Base-by-base conservation (phyloP, 2,888 invertebrate genomes). In the Andricus quercusramuli region DNA sequence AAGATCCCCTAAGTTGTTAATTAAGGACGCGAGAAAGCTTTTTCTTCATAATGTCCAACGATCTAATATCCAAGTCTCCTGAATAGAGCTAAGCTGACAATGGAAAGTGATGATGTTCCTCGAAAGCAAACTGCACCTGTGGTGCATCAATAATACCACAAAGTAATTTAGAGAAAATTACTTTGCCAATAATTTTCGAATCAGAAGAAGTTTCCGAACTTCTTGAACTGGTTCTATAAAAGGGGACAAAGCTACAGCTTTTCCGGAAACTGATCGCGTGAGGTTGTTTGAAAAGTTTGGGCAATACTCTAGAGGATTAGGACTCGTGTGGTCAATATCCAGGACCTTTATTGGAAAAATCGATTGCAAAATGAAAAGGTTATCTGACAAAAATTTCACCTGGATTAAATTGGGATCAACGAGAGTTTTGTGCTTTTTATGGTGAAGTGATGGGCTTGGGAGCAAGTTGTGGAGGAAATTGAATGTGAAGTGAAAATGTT, bases 1-100 rank as follows among this genome's bases (percentile, higher is more conserved):
- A 62, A n/a, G 29, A 51, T 17, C n/a, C 3, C 17, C 29, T 11
- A 9, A 51, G 70, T 51, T 47, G 3, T 8, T 20, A 51, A 70
- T 17, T 11, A 20, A 70, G 11, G 29, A 70, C 51, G 70, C 47
- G 51, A 32, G 13, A 51, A 32, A 74, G 32, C n/a, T 56, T 32
- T 56, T 56, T 74, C n/a, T n/a, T 56, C 32, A 37, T 56, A 56
- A 56, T 56, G 6, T 37, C 32, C 32, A 17, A 56, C 29, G 29
- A 70, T 70, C 29, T 29, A 51, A 51, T 70, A 70, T 70, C 51
- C 51, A 70, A 47, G 20, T 32, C 47, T 51, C 17, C 51, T 56
- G 32, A 70, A n/a, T 32, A 32, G 44, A 47, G 47, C 25, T 9
- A 47, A 68, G 25, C 47, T 25, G 22, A n/a, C 4, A 22, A 68